These are phyloP conservation scores for Onychomys arenicola DNA, from an alignment of 2,797 vertebrate species.

Conservation along the genomic window DNA sequence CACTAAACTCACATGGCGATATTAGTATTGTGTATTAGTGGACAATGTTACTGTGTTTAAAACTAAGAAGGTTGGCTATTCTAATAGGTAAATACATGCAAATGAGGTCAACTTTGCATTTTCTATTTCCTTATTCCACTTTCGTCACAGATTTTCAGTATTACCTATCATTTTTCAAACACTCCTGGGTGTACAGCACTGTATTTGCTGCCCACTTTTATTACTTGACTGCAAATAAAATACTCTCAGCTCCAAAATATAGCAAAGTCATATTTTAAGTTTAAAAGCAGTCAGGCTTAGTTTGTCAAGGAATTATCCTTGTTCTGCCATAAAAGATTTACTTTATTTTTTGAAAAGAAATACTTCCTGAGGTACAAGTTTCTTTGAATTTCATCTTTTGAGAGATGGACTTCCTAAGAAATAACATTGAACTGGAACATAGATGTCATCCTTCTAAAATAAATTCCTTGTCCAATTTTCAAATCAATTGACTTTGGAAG, in stretches of 20 bases:
- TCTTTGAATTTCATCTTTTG: constrained; percentile 48
- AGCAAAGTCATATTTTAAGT: background rate
- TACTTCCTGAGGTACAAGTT: background rate
- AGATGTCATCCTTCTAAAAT: background rate
- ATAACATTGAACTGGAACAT: background rate
- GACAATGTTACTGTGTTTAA: background rate
- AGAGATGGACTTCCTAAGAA: constrained; percentile 54
- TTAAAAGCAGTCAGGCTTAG: background rate
- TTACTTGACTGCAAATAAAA: background rate
- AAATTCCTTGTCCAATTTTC: constrained; percentile 9
- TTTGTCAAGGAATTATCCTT: background rate
- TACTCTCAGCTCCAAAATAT: background rate
- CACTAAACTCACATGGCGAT: background rate
- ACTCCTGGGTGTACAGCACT: background rate
- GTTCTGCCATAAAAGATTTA: background rate
- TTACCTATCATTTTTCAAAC: background rate
- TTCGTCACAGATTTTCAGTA: background rate
- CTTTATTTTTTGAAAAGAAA: background rate
- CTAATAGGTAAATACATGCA: background rate
- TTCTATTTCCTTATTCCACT: constrained; percentile 4
- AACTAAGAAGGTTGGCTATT: background rate
- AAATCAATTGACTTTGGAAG: background rate
- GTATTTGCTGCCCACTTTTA: background rate
- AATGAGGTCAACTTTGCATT: background rate
- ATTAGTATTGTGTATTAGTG: background rate